Conservation (phyloP, 2,797 vertebrate species). For the Muraenolepis orangiensis region DNA sequence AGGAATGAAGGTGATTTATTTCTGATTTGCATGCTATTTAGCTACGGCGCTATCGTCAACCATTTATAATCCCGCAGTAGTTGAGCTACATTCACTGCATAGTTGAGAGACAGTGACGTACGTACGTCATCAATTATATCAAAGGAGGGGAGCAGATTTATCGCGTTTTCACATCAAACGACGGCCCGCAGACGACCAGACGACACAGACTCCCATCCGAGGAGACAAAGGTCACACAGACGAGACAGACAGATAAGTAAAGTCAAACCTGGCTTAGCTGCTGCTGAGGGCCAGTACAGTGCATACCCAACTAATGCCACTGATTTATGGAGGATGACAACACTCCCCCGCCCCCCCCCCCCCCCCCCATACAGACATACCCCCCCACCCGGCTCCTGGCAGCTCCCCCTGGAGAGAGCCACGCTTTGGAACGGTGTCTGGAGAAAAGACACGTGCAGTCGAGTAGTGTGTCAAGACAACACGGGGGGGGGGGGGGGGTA, state of each 20-base stretch:
- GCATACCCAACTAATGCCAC: neutral
- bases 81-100: neutral
- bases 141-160: neutral
- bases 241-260: slow-evolving; percentile 1
- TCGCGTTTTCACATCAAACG: neutral
- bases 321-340: neutral
- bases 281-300: neutral
- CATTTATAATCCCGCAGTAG: neutral
- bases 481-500: too few species aligned
- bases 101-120: neutral
- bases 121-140: neutral
- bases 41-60: neutral
- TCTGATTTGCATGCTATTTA: neutral
- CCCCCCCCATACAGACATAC: neutral
- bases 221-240: neutral
- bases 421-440: neutral
- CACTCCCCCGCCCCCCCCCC: too few species aligned
- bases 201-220: neutral
- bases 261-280: neutral
- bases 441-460: neutral
- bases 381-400: neutral
- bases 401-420: neutral
- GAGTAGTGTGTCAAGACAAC: neutral
- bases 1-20: neutral
- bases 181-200: neutral